phyloP scores from a whole-genome alignment of 2,797 vertebrate genomes.

The Tokudaia tokunoshimensis region DNA sequence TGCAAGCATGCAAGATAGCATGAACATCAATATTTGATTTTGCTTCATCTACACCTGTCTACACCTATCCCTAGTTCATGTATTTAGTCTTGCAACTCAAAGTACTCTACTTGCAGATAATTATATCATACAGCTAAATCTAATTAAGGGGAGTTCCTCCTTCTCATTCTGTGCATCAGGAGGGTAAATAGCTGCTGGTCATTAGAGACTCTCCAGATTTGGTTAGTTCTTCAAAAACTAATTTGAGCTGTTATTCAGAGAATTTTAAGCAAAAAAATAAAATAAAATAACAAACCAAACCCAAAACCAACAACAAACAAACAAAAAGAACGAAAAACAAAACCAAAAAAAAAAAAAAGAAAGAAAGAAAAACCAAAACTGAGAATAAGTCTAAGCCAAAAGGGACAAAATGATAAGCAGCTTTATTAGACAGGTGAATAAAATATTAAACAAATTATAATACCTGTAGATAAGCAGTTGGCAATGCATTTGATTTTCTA shows the following conservation, averaged over 20 bases:
- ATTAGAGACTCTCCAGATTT: slow-evolving; percentile 48
- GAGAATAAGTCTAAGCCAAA: slow-evolving; percentile 52
- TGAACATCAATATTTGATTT: slow-evolving; percentile 7
- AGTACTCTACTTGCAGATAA: slow-evolving; percentile 56
- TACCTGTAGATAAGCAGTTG: neutral
- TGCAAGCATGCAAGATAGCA: neutral
- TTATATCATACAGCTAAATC: slow-evolving; percentile 70
- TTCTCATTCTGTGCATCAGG: slow-evolving; percentile 45
- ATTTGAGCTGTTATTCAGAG: slow-evolving; percentile 54
- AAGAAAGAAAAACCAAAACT: neutral
- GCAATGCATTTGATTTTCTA: neutral
- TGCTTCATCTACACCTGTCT: slow-evolving; percentile 17
- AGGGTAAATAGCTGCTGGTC: slow-evolving; percentile 63
- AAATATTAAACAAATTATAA: slow-evolving; percentile 39
- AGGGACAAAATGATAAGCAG: slow-evolving; percentile 60
- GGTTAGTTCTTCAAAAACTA: slow-evolving; percentile 61
- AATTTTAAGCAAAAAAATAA: slow-evolving; percentile 56
- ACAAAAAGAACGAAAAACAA: no score
- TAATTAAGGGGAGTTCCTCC: slow-evolving; percentile 40
- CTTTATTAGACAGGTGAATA: slow-evolving; percentile 57
- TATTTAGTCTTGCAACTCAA: slow-evolving; percentile 48
- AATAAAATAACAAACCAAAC: no score
- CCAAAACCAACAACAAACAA: neutral
- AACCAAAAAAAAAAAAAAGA: no score
- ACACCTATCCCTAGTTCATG: slow-evolving; percentile 35